A percentile compares a stretch with the other conserved stretches of the same genome.
phyloP scores from a whole-genome alignment of 35 echinoderm and acorn worm species.

The Patiria miniata region DNA sequence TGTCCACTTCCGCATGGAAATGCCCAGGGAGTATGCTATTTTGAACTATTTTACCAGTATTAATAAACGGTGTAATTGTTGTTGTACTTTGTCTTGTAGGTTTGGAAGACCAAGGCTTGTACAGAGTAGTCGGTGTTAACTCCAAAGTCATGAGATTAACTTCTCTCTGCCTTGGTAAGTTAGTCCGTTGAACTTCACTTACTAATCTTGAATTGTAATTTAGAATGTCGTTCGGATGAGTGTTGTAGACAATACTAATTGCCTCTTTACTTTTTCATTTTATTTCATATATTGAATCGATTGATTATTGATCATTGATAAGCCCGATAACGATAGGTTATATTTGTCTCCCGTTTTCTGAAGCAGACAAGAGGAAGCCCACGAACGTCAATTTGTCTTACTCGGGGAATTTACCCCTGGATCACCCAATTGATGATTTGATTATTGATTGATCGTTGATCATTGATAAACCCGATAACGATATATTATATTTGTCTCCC shows the following conservation, averaged over 20 bases:
- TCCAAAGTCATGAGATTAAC: constrained; percentile 97
- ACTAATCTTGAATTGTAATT: neutral
- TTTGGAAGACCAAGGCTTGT: constrained; percentile 93
- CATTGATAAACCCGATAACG: neutral
- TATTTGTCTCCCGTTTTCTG: neutral
- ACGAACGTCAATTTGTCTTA: constrained; percentile 91
- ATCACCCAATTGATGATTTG: too few relatives aligned
- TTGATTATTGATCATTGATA: too few relatives aligned
- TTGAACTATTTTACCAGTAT: neutral
- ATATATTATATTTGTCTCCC: neutral
- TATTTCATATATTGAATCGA: too few relatives aligned
- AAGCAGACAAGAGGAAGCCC: constrained; percentile 95
- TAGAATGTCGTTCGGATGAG: too few relatives aligned
- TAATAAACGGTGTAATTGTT: neutral
- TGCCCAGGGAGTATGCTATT: too few relatives aligned
- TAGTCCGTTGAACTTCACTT: constrained; percentile 53
- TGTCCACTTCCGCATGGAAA: too few relatives aligned
- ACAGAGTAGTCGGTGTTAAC: constrained; percentile 98
- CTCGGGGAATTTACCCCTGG: too few relatives aligned
- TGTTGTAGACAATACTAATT: too few relatives aligned
- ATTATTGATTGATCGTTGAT: too few relatives aligned
- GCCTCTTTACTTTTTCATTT: too few relatives aligned
- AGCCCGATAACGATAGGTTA: neutral
- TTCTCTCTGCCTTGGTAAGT: constrained; percentile 91
- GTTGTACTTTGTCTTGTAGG: constrained; percentile 60